Evolutionary conservation across 2,888 invertebrate genomes (phyloP).

Genomic region (Callosobruchus maculatus): DNA sequence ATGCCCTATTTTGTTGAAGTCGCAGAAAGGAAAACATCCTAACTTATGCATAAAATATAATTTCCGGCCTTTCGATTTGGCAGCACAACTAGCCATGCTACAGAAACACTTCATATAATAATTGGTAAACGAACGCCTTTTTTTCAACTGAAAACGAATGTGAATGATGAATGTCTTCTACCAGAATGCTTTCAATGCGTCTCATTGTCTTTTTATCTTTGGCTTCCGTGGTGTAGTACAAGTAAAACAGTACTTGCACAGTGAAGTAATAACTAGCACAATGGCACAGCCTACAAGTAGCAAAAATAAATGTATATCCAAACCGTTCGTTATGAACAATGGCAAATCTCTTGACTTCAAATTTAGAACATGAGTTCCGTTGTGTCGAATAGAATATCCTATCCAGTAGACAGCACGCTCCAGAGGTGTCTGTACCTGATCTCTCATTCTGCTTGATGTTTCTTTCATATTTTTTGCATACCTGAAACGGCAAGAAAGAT

Average conservation of each 20-base stretch:
- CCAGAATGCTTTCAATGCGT: not conserved
- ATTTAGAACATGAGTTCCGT: constrained; percentile 19
- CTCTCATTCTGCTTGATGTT: constrained; percentile 19
- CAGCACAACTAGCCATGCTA: no score
- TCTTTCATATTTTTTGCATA: constrained; percentile 20
- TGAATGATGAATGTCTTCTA: no score
- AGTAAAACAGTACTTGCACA: not conserved
- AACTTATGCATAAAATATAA: no score
- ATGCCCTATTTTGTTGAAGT: no score
- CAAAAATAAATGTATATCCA: constrained; percentile 15
- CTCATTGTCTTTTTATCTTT: not conserved
- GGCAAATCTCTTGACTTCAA: constrained; percentile 16
- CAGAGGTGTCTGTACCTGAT: constrained; percentile 20
- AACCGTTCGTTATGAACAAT: constrained; percentile 8
- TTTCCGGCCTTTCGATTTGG: no score
- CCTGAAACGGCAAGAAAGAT: no score
- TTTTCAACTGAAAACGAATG: no score
- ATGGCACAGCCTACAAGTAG: not conserved
- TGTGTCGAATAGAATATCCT: constrained; percentile 24
- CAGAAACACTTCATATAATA: no score
- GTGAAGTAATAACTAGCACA: not conserved
- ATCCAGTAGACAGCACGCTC: constrained; percentile 24
- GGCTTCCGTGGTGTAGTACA: not conserved
- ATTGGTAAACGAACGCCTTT: no score
- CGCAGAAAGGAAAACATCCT: no score